Evolutionary conservation across 1,140 invertebrate genomes (phyloP), one percentile per base, ranked within the genome.

Genomic region (Panagrolaimus sp.): DNA sequence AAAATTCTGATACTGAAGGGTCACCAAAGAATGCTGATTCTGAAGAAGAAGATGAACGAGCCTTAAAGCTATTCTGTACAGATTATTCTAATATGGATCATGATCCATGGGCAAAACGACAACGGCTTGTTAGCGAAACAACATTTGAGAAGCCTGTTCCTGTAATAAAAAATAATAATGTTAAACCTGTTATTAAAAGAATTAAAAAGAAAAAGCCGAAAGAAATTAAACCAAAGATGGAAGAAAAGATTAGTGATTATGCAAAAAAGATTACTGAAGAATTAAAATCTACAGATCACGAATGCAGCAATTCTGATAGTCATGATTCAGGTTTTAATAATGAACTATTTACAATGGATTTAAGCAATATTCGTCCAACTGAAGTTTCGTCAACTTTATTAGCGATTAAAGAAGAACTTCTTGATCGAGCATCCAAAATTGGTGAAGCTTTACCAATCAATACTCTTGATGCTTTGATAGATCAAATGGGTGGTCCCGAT

Each of bases 381-480:
- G 55, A 52, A 32, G 66, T 73, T 15, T 76, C 71, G 17, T 28
- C 75, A 52, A 75, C 73, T 8, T 46, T 73, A 68, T 44, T 77
- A 10, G 17, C 12, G 73, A 95, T 98, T 90, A 96, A 96, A 85
- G 90, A 93, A 74, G 90, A 96, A 74, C 85, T 99, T 28, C 83
- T 98, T 62, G 85, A 87, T 0, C 89, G 90, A 81, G 90, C 99
- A 45, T 94, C 98, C 81, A 85, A 87, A 55, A 85, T 99, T 1
- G 94, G 94, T 17, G 89, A 91, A 2, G 88, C 88, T 46, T 85
- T 99, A 68, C 96, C 96, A 8, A 90, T 94, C n/a, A 99, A 99
- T 84, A 96, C 95, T 0, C 86, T 99, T 10, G 96, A 99, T 87
- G 93, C 98, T 83, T 86, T 99, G 0, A 98, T 99, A 75, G 95